phyloP scores from a whole-genome alignment of 1,140 invertebrate genomes.

The Oryctes rhinoceros region DNA sequence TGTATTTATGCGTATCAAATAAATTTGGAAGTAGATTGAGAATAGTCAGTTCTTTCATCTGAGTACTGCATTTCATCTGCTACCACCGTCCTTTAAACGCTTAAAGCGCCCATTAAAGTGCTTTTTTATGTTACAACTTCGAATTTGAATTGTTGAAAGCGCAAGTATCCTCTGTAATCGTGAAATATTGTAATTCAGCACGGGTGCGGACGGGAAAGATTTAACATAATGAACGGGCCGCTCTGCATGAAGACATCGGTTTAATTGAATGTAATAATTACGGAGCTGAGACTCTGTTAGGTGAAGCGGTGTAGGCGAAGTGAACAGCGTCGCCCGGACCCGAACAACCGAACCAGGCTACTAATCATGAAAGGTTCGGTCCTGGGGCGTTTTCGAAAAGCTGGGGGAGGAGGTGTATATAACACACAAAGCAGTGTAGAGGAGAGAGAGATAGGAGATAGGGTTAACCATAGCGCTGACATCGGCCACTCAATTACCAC shows the following conservation, averaged over 20 bases:
- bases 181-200: constrained; percentile 27
- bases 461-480: constrained; percentile 57
- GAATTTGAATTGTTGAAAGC: constrained; percentile 9
- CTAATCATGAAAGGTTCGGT: constrained; percentile 32
- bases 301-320: background rate
- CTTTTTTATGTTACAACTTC: constrained; percentile 26
- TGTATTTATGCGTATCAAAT: no score
- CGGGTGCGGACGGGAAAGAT: constrained; percentile 27
- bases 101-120: constrained; percentile 8
- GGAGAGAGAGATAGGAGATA: constrained; percentile 43
- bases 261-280: constrained; percentile 42
- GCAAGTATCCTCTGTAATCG: background rate
- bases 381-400: background rate
- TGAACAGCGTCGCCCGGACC: constrained; percentile 6
- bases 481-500: constrained; percentile 59
- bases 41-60: background rate
- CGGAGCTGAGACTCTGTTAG: constrained; percentile 27
- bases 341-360: constrained; percentile 20
- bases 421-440: background rate
- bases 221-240: constrained; percentile 35
- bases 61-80: background rate
- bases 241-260: constrained; percentile 27
- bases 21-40: no score
- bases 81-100: background rate
- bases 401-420: background rate